These are phyloP conservation scores for Pocillopora meandrina DNA, from an alignment of 92 coral and sea anemone species.

Conservation along the genomic window DNA sequence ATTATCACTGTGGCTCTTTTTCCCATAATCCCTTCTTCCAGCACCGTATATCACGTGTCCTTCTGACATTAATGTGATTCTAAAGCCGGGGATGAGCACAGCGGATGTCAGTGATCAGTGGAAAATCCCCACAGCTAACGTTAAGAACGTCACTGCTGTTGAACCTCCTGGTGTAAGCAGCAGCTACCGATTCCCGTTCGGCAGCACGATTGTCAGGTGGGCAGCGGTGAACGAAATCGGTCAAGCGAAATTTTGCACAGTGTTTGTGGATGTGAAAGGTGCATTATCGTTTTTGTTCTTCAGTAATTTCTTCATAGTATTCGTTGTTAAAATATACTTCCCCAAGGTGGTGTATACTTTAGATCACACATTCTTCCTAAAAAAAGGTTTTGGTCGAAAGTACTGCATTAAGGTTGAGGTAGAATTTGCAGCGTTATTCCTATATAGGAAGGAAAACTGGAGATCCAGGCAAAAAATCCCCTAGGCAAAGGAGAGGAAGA, in stretches of 20 bases:
- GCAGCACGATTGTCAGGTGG: conserved; percentile 27
- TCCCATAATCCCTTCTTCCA: not conserved
- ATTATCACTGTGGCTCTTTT: not conserved
- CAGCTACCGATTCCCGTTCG: conserved; percentile 30
- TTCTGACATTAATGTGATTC: not conserved
- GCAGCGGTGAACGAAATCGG: conserved; percentile 29
- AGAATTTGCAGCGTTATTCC: no score
- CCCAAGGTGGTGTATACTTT: no score
- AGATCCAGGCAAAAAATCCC: no score
- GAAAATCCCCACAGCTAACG: conserved; percentile 25
- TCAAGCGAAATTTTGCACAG: not conserved
- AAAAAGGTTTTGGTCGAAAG: no score
- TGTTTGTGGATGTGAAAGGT: not conserved
- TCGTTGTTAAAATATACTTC: no score
- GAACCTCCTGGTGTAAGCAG: conserved; percentile 36
- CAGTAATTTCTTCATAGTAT: no score
- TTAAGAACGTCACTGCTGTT: conserved; percentile 26
- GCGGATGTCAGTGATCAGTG: conserved; percentile 22
- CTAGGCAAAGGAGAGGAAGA: no score
- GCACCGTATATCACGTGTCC: conserved; percentile 20
- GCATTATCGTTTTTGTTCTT: not conserved
- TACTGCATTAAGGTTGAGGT: no score
- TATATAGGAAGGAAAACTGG: no score
- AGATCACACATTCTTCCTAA: no score
- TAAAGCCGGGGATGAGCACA: conserved; percentile 26